Evolutionary conservation across 1,140 invertebrate species (phyloP), one percentile per base, ranked within the genome.

Genomic region (Melanaphis sacchari): DNA sequence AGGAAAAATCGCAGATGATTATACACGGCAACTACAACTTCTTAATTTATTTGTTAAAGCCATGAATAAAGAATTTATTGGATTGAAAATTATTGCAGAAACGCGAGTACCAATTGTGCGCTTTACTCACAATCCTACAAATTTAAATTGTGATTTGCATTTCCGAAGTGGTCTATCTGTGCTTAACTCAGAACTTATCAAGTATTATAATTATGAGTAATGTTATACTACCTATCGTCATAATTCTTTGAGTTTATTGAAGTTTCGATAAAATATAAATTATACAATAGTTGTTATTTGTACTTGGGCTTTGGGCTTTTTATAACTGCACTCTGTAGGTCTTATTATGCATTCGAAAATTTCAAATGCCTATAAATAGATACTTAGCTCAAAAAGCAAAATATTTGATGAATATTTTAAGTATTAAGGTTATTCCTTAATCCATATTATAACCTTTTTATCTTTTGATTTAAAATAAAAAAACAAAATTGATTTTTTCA

Each of bases 61-160:
- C 0, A 2, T n/a, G 38, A 40, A 52, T 38, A 93, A 94, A 26
- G 93, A 94, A 36, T 95, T 95, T 94, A 90, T 90, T 76, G 93
- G 95, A 92, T 93, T 96, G 31, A 49, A 94, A 66, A 93, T 94
- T 49, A 95, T 96, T 92, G 94, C 95, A 18, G 94, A 95, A 15
- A 95, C 96, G 18, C 94, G 96, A 91, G 95, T 96, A 15, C 96
- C 96, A 0, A 96, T 96, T 93, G 95, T 97, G 24, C 96, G 96
- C 94, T 94, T 96, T 87, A 94, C 94, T 93, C 96, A 96, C 94
- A 94, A 94, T 40, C 91, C 94, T 2, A 95, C 95, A 8, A 94
- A 94, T 24, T 94, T 96, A 2, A 95, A 95, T 40, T 96, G 96
- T 94, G 96, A 96, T 95, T 94, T 97, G 81, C 96, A 96, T 0